Base-by-base conservation (phyloP, 2,797 vertebrate species). In the Petrocephalus sullivani region DNA sequence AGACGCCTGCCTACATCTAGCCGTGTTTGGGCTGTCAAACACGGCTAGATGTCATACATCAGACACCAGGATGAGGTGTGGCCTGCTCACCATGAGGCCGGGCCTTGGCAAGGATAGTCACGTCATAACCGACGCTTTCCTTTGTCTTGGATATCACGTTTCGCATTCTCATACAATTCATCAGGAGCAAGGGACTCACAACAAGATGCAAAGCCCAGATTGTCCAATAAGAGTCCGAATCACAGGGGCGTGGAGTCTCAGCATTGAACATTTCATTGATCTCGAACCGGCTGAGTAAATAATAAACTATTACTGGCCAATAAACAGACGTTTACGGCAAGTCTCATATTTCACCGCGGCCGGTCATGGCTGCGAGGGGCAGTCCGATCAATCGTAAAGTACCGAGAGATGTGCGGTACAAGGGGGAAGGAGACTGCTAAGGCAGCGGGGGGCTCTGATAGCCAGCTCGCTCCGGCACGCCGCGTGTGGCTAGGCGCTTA, bases 271-370 rank as follows among this genome's bases (percentile, higher is more conserved):
- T 56, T 46, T 86, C 56, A 60, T 60, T 86, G 85, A 86, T 60
- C 16, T 3, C 57, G 33, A 86, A 60, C 54, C 19, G 16, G 16
- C 56, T 1, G 56, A 86, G 85, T 57, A 86, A 60, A 86, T 60
- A 86, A 60, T 41, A 81, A 81, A 81, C 85, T 61, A 58, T 60
- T 86, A 37, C 85, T 86, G 85, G 23, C 56, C 33, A 57, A 84
- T 84, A 84, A 84, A 84, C 49, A 84, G 21, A 49, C 28, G 57
- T 58, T 86, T 86, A 86, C 56, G n/a, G 54, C 8, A 23, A 57
- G 53, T 33, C 33, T 86, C 53, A 41, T 58, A 86, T 58, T 37
- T 86, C 85, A 86, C 51, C 85, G 19, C 19, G 37, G 28, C n/a
- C 82, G 54, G n/a, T 53, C 21, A 8, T 60, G 33, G 54, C 56